Percentiles rank a stretch among this genome's conserved stretches.
Evolutionary conservation across 2,797 vertebrate genomes (phyloP).

Genomic region (Smutsia gigantea): DNA sequence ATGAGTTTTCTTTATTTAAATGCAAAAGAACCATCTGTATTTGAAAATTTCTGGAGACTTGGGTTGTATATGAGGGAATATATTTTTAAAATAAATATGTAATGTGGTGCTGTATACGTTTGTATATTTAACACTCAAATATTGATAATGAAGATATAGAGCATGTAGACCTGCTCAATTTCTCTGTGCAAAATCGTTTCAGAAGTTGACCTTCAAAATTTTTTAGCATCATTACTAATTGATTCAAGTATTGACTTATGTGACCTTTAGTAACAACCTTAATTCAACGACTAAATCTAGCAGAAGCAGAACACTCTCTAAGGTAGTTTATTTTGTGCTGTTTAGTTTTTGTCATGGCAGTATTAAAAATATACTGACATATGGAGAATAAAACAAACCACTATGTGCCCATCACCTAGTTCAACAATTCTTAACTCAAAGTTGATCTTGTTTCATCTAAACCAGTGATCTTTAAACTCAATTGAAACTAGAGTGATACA

Average conservation of each 20-base stretch:
- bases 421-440: constrained; percentile 25
- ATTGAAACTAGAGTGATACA: neutral
- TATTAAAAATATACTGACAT: constrained; percentile 16
- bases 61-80: neutral
- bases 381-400: constrained; percentile 22
- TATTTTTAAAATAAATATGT: constrained; percentile 48
- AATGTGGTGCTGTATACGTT: neutral
- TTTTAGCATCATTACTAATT: constrained; percentile 70
- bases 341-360: constrained; percentile 39
- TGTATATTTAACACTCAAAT: constrained; percentile 34
- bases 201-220: constrained; percentile 68
- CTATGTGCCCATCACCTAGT: neutral
- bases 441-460: neutral
- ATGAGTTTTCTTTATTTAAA: neutral
- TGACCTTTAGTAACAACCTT: constrained; percentile 62
- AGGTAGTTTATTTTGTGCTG: constrained; percentile 45
- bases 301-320: constrained; percentile 44
- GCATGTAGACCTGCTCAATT: constrained; percentile 26
- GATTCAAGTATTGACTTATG: constrained; percentile 63
- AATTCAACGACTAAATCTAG: constrained; percentile 67
- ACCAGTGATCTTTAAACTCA: neutral
- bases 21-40: neutral
- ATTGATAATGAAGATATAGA: constrained; percentile 35
- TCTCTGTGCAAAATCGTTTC: constrained; percentile 46
- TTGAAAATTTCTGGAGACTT: constrained; percentile 37